Base-by-base conservation (phyloP, 2,797 vertebrate species). In the Dipus sagitta region DNA sequence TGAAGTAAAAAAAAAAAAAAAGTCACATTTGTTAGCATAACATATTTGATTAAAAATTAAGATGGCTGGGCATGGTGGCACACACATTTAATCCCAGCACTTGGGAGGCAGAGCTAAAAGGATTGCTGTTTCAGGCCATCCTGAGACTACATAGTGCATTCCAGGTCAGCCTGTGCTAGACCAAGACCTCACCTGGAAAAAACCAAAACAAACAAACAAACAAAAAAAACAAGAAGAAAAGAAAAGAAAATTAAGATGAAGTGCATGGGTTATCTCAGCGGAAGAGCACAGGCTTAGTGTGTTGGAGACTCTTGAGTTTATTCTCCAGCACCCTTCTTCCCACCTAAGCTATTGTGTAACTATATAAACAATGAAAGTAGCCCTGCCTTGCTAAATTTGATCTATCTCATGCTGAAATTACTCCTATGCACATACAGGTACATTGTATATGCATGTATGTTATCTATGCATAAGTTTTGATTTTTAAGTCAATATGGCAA, bases 41-140 rank as follows among this genome's bases (percentile, higher is more conserved):
- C 24, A 24, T 64, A n/a, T 76, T 86, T 64, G 76, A 86, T 85
- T 89, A 71, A 95, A 88, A 34, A 47, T 81, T 92, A 26, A 26
- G 92, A 80, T 6, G 42, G 38, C 38, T 38, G 38, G 38, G 38
- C 38, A 38, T 38, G 38, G 38, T 6, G 6, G 6, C 38, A 38
- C 38, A 38, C 38, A 38, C 38, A 3, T 38, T 38, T 38, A 38
- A 38, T 38, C 38, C 38, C 38, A 38, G 38, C 38, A 38, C 38
- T 38, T 38, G 38, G 38, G 38, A 38, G 38, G 38, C 38, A 38
- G 38, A 38, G 6, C 3, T 38, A 38, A 6, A 6, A 38, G 38
- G 38, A 38, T 38, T 38, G 38, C 38, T 38, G 38, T 38, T 38
- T 38, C 38, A 38, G 38, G 38, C 38, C 38, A 38, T 38, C 38